A percentile compares a stretch with the other conserved stretches of the same genome.
phyloP scores from a whole-genome alignment of 2,113 vertebrate species.

The Callopanchax toddi region DNA sequence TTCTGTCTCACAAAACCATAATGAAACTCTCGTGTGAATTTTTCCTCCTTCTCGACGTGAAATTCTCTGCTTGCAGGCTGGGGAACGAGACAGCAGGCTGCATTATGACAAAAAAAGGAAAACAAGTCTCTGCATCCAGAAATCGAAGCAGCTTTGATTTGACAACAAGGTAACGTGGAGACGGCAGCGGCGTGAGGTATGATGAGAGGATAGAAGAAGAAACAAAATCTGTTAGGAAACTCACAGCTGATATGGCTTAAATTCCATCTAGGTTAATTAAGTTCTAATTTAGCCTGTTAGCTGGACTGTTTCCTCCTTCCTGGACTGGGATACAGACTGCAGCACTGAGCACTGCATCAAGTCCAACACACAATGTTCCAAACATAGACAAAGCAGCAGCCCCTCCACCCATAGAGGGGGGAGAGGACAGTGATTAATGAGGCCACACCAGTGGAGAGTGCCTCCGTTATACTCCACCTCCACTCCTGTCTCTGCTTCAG shows the following conservation, averaged over 20 bases:
- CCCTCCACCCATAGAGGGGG: slow-evolving; percentile 42
- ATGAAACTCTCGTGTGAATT: slow-evolving; percentile 28
- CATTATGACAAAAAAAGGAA: slow-evolving; percentile 16
- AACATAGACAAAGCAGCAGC: slow-evolving; percentile 57
- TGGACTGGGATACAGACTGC: slow-evolving; percentile 19
- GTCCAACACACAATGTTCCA: slow-evolving; percentile 47
- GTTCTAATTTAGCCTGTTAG: slow-evolving; percentile 43
- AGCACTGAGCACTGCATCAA: slow-evolving; percentile 45
- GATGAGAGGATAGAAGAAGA: no score
- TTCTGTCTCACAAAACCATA: slow-evolving; percentile 36
- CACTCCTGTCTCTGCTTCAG: slow-evolving; percentile 50
- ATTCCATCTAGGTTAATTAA: slow-evolving; percentile 57
- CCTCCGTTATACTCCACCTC: slow-evolving; percentile 63
- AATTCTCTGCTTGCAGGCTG: slow-evolving; percentile 21
- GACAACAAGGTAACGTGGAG: slow-evolving; percentile 2
- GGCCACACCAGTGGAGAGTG: slow-evolving; percentile 64
- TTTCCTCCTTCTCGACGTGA: slow-evolving; percentile 13
- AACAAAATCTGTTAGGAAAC: slow-evolving; percentile 10
- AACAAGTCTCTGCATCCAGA: slow-evolving; percentile 23
- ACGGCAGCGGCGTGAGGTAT: not conserved
- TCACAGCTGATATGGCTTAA: slow-evolving; percentile 33
- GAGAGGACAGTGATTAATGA: slow-evolving; percentile 77
- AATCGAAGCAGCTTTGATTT: slow-evolving; percentile 15
- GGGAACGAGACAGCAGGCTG: slow-evolving; percentile 15
- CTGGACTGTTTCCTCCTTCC: slow-evolving; percentile 26